Base-by-base conservation (phyloP, 2,797 vertebrate species). In the Leuciscus waleckii region DNA sequence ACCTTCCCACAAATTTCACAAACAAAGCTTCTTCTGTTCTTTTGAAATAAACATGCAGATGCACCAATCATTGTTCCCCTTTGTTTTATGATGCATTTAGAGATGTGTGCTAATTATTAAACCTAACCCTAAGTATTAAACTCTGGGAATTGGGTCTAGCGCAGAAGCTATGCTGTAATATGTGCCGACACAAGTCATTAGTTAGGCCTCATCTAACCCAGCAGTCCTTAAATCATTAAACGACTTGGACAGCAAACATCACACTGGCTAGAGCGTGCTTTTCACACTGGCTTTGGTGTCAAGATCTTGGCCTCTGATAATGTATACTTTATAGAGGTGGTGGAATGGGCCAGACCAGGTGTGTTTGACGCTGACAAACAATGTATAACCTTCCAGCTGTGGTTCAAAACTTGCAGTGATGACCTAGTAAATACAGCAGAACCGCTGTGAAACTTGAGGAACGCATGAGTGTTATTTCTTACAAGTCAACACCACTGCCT, bases 361-460 rank as follows among this genome's bases (percentile, higher is more conserved):
- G 65, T 80, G 79, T 89, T 92, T 90, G 87, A 87, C 5, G 54
- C 37, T 58, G 79, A 58, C 83, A 91, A 90, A 90, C 88, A 70
- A 79, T 71, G 61, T 85, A 29, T 29, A 90, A 89, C 75, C 81
- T 86, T 76, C 68, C 86, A 89, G 69, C 80, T 87, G 78, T 87
- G 78, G 71, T 61, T 49, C 26, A 23, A 19, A 74, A 78, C 80
- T 81, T 35, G 39, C 41, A 83, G 70, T 63, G 68, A 67, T 77
- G 88, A 81, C 85, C 80, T 13, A 49, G 88, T 89, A 90, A 91
- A 92, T 70, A 75, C 26, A 41, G 78, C 56, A 46, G 82, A 58
- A 46, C 26, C 26, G 11, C 35, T 3, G 69, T 51, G 51, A 49
- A 83, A 29, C 29, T 26, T 3, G 39, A 61, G 16, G 79, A 87